Base-by-base conservation (phyloP, 2,113 vertebrate genomes). In the Chroicocephalus ridibundus region DNA sequence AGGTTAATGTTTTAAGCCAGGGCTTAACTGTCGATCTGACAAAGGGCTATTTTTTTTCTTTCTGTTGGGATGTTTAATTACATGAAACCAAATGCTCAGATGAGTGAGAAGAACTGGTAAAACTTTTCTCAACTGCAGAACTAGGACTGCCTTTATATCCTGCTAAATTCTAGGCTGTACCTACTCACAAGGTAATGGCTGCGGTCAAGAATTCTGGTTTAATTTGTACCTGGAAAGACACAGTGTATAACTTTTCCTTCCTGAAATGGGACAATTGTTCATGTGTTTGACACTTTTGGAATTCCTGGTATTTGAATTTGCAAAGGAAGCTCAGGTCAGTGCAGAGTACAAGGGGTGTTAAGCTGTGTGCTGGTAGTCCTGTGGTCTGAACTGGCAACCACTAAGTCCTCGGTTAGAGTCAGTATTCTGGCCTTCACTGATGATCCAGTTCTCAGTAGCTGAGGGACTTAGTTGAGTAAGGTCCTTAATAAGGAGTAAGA, bases 1-100 rank as follows among this genome's bases (percentile, higher is more conserved):
- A 80, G 65, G 80, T 83, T 96, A 71, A 47, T 55, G 64, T 86
- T 94, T 94, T 72, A 93, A 92, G 60, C 88, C 60, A 94, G 47
- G 26, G 29, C 9, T 91, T 88, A 90, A 36, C 49, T 88, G 58
- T 81, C 88, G 93, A 4, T 83, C 51, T 92, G 83, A 95, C 38
- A 86, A 92, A 92, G 36, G 47, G 21, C 34, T 36, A 15, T 29
- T 69, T 86, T 74, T 81, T 77, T 78, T 79, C 77, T 64, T 76
- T 17, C 58, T 61, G 16, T 49, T 94, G 55, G 24, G 21, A 38
- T 60, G 27, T n/a, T 86, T 78, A 90, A 88, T 90, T 88, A 75
- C 32, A 58, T 74, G 71, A 92, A 86, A 66, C 31, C 25, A 65
- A 93, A 86, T 51, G 31, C n/a, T 87, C 31, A 66, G 32, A 74